phyloP scores from a whole-genome alignment of 2,888 invertebrate genomes.

The Patella pellucida region DNA sequence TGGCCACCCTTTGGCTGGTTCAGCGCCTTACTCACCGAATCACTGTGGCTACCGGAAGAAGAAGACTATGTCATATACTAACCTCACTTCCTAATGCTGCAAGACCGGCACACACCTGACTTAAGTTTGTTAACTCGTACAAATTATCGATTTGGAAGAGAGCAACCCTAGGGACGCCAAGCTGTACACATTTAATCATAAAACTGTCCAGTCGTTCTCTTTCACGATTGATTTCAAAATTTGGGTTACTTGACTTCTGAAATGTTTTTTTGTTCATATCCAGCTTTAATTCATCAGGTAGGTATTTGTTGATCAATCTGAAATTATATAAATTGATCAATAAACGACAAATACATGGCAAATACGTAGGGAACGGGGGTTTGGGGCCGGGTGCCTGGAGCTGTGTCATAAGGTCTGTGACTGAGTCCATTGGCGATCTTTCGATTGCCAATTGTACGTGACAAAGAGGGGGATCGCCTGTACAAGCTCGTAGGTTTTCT shows the following conservation, averaged over 20 bases:
- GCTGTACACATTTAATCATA: slow-evolving; percentile 46
- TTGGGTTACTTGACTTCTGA: slow-evolving; percentile 42
- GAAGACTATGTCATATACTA: slow-evolving; percentile 12
- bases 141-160: slow-evolving; percentile 60
- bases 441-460: too few species aligned
- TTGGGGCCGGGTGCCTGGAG: too few species aligned
- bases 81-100: slow-evolving; percentile 61
- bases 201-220: slow-evolving; percentile 55
- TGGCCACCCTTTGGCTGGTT: too few species aligned
- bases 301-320: slow-evolving; percentile 47
- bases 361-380: too few species aligned
- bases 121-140: slow-evolving; percentile 58
- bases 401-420: too few species aligned
- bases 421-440: too few species aligned
- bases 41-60: too few species aligned
- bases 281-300: slow-evolving; percentile 42
- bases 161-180: slow-evolving; percentile 50
- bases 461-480: too few species aligned
- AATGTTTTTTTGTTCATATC: slow-evolving; percentile 49
- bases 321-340: slow-evolving; percentile 18
- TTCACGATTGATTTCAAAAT: slow-evolving; percentile 49
- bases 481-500: too few species aligned
- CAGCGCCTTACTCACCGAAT: too few species aligned
- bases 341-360: too few species aligned
- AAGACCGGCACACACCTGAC: slow-evolving; percentile 58